Evolutionary conservation across 1,140 invertebrate species (phyloP).

Genomic region (Lethocerus indicus): DNA sequence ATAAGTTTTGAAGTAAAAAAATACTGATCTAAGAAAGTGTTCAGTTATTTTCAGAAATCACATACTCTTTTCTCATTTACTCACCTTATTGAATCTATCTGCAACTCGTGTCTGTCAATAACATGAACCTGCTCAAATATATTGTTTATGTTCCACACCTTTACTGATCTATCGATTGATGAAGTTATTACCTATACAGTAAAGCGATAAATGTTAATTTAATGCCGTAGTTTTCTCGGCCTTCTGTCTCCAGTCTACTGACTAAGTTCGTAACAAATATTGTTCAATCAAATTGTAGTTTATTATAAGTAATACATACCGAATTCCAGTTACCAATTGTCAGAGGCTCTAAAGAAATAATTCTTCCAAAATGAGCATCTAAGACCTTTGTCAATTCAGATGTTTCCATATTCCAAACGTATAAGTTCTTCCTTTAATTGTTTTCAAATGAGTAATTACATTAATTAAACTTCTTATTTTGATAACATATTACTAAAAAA

Average conservation of each 20-base stretch:
- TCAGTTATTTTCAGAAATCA: not conserved
- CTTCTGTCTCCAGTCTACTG: too few species aligned
- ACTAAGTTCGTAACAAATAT: too few species aligned
- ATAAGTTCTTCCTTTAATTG: conserved; percentile 70
- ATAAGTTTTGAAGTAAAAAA: not conserved
- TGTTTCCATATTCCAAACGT: conserved; percentile 76
- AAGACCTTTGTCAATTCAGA: conserved; percentile 74
- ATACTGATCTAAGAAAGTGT: not conserved
- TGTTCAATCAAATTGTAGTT: too few species aligned
- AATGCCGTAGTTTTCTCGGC: too few species aligned
- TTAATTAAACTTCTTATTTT: conserved; percentile 1
- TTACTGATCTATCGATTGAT: conserved; percentile 92
- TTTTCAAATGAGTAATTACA: conserved; percentile 1
- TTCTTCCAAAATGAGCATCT: conserved; percentile 92
- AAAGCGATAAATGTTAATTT: too few species aligned
- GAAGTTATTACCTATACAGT: conserved; percentile 65
- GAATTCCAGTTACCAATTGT: conserved; percentile 82
- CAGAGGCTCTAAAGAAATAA: conserved; percentile 75
- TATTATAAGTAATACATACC: conserved; percentile 20
- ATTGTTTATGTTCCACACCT: conserved; percentile 99
- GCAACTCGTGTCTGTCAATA: conserved; percentile 87
- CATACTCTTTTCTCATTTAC: not conserved
- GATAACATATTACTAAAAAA: conserved; percentile 1
- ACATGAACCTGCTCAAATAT: conserved; percentile 95
- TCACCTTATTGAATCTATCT: conserved; percentile 84